Base-by-base conservation (phyloP, 2,888 invertebrate species). In the Macaria liturata region DNA sequence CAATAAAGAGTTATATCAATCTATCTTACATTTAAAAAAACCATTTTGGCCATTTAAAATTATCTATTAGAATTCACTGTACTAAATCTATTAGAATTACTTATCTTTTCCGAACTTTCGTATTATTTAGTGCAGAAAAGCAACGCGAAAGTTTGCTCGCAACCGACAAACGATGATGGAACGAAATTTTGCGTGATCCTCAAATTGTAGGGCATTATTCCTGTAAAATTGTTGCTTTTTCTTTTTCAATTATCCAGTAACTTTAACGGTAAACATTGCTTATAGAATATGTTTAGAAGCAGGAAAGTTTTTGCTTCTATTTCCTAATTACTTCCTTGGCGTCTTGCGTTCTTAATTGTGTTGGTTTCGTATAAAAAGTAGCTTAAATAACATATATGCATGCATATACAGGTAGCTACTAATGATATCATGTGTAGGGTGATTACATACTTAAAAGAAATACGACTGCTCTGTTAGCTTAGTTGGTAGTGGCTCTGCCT, bases 101-200 rank as follows among this genome's bases (percentile, higher is more conserved):
- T 37, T 37, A 37, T 37, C 7, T 37, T 37, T 37, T 2, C 4
- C 4, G 5, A 37, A 7, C 7, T 37, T 39, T 49, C 8, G 46
- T 5, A 50, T 47, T 51, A 44, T 51, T 56, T 47, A 34, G 46
- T 48, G 32, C 46, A 55, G 40, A 67, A 60, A 53, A 62, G 56
- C 20, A 55, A 58, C 44, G 46, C 59, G 49, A 51, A 66, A 66
- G 49, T 45, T 49, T 45, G 34, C 56, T 66, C 37, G 64, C 67
- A 64, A 70, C 68, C 67, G 64, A 71, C 71, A 69, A 69, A 67
- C 72, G 59, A 54, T 63, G 55, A 79, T 66, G 62, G 69, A 81
- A 61, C 72, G 73, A 59, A 44, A 49, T 54, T 67, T 81, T 69
- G 82, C 80, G 80, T 82, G 80, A 74, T 70, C 67, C 56, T 69